phyloP scores from a whole-genome alignment of 2,888 invertebrate species.

The Ernsta delagoae region DNA sequence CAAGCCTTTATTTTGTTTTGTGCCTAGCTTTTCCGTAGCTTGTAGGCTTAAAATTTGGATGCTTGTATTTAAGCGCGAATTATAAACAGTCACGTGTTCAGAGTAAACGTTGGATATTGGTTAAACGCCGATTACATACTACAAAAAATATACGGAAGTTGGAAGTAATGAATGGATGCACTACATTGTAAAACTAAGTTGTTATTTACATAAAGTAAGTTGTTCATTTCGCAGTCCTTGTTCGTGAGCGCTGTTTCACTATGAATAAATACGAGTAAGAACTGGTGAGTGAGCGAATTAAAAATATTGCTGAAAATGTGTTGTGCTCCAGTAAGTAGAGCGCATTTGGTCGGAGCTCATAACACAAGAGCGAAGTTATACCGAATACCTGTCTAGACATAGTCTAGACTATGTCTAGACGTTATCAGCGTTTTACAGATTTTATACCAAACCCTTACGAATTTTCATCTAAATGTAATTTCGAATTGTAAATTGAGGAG shows the following conservation, averaged over 20 bases:
- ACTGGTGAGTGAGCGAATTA: conserved; percentile 40
- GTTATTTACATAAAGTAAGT: conserved; percentile 13
- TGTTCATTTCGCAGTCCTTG: conserved; percentile 8
- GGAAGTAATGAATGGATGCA: conserved; percentile 14
- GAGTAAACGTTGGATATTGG: background rate
- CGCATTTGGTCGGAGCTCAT: conserved; percentile 68
- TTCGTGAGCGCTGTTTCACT: background rate
- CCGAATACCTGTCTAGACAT: conserved; percentile 82
- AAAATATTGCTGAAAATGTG: conserved; percentile 48
- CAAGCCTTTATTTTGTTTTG: too few species aligned
- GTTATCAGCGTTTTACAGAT: conserved; percentile 67
- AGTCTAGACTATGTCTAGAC: conserved; percentile 82
- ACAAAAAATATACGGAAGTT: conserved; percentile 12
- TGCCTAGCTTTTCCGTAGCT: too few species aligned
- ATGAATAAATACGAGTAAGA: background rate
- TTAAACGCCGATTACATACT: background rate
- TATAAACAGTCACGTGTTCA: background rate
- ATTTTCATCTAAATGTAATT: conserved; percentile 32
- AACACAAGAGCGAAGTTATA: conserved; percentile 67
- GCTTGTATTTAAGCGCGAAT: background rate
- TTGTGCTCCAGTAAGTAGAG: conserved; percentile 50
- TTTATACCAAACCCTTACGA: conserved; percentile 43
- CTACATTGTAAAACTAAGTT: conserved; percentile 14
- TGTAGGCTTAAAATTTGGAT: too few species aligned
- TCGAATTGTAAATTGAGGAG: conserved; percentile 24